A percentile compares a stretch with the other conserved stretches of the same genome.
phyloP scores from a whole-genome alignment of 2,797 vertebrate species.

The Jordanella pulchra region DNA sequence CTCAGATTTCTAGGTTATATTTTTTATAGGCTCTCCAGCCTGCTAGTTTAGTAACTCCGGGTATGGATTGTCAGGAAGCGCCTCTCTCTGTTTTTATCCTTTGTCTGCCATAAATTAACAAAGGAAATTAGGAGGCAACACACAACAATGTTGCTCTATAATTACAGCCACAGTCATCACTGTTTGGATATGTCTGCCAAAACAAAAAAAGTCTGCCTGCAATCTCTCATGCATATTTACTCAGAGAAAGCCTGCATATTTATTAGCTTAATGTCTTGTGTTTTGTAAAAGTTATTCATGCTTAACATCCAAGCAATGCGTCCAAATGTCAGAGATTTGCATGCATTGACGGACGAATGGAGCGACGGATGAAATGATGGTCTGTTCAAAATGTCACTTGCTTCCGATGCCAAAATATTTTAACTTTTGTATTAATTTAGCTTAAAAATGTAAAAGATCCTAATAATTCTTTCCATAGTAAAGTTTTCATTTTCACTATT shows the following conservation, averaged over 20 bases:
- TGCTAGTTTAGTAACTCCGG: constrained; percentile 1
- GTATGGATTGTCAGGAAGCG: constrained; percentile 11
- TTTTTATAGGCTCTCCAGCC: background rate
- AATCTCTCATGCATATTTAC: constrained; percentile 27
- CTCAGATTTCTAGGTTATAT: background rate
- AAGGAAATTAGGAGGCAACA: constrained; percentile 22
- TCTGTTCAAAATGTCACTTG: too few species aligned
- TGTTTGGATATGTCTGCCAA: constrained; percentile 19
- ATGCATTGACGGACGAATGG: too few species aligned
- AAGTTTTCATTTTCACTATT: too few species aligned
- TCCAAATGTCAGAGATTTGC: constrained; percentile 18
- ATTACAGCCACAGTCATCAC: constrained; percentile 3
- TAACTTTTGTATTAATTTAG: too few species aligned
- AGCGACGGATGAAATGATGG: too few species aligned
- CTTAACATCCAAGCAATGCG: constrained; percentile 37
- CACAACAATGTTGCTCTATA: background rate
- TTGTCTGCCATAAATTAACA: constrained; percentile 27
- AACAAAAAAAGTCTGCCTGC: constrained; percentile 10
- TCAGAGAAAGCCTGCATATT: background rate
- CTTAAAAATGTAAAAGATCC: too few species aligned
- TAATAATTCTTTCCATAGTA: too few species aligned
- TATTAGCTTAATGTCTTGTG: constrained; percentile 48
- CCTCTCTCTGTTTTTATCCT: constrained; percentile 16
- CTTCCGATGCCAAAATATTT: too few species aligned
- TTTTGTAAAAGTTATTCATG: constrained; percentile 33